Conservation (phyloP, 2,113 vertebrate species). For the Pituophis catenifer region DNA sequence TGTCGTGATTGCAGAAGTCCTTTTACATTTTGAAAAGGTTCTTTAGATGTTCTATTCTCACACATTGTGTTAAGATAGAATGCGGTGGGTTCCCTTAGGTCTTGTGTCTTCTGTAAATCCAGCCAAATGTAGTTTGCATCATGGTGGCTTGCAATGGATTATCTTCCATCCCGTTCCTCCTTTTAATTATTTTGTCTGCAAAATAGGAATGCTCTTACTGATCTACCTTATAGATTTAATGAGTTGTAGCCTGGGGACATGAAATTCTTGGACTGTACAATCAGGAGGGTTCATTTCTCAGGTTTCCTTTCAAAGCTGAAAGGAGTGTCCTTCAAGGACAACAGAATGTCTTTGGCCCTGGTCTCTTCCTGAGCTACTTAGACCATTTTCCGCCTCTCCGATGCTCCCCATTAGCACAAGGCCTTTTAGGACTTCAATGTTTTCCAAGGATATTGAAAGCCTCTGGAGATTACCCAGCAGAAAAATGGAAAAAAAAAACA, state of each 20-base stretch:
- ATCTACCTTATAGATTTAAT: background rate
- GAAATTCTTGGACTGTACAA: background rate
- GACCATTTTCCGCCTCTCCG: background rate
- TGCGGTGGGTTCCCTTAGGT: background rate
- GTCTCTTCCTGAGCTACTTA: background rate
- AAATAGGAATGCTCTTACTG: background rate
- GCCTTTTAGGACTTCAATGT: constrained; percentile 1
- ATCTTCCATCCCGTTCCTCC: background rate
- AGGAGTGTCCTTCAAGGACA: background rate
- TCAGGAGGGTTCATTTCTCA: background rate
- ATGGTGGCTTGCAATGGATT: background rate
- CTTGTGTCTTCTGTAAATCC: background rate
- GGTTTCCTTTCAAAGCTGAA: background rate
- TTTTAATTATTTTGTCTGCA: background rate
- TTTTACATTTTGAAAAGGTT: too few relatives aligned
- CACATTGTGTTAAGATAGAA: background rate
- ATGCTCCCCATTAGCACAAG: background rate
- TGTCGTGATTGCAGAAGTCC: too few relatives aligned
- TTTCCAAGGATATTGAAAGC: background rate
- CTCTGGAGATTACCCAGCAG: background rate
- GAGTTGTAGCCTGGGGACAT: background rate
- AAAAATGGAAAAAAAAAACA: background rate
- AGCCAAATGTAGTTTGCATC: background rate
- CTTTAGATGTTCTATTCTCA: background rate
- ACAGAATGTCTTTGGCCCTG: background rate